Percentiles rank a stretch among this genome's conserved stretches.
phyloP scores from a whole-genome alignment of 2,113 vertebrate genomes.

The Rhipidura dahli region DNA sequence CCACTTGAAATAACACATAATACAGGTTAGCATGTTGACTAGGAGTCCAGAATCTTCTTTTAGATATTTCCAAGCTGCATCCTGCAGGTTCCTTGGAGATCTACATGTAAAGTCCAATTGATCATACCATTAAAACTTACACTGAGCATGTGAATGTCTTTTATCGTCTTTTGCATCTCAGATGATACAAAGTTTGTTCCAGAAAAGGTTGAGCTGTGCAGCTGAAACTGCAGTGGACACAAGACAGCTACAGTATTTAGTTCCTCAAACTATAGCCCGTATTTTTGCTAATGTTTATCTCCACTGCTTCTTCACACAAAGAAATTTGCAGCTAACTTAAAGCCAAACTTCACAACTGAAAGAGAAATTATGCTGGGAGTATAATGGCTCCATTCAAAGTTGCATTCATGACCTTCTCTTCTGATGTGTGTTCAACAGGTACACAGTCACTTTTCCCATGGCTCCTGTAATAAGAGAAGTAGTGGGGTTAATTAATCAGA shows the following conservation, averaged over 20 bases:
- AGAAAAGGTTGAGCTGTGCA: neutral
- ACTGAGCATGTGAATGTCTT: neutral
- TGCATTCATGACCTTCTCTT: neutral
- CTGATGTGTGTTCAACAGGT: fast-evolving
- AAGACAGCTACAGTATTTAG: neutral
- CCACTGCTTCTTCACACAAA: neutral
- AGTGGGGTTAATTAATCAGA: neutral
- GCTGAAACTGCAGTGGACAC: neutral
- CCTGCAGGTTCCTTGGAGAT: neutral
- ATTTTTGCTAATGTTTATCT: neutral
- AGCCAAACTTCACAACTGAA: neutral
- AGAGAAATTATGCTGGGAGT: neutral
- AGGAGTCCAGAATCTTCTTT: neutral
- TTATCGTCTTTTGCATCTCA: neutral
- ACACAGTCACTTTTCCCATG: neutral
- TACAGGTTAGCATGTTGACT: neutral
- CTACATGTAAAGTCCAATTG: neutral
- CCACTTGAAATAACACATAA: neutral
- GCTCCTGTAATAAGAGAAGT: neutral
- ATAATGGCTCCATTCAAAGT: neutral
- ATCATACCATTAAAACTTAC: neutral
- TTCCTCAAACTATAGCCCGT: neutral
- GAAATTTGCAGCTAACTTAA: neutral
- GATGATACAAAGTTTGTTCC: neutral
- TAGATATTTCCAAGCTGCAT: neutral